Conservation (phyloP, 2,888 invertebrate species). For the Sisyra terminalis region DNA sequence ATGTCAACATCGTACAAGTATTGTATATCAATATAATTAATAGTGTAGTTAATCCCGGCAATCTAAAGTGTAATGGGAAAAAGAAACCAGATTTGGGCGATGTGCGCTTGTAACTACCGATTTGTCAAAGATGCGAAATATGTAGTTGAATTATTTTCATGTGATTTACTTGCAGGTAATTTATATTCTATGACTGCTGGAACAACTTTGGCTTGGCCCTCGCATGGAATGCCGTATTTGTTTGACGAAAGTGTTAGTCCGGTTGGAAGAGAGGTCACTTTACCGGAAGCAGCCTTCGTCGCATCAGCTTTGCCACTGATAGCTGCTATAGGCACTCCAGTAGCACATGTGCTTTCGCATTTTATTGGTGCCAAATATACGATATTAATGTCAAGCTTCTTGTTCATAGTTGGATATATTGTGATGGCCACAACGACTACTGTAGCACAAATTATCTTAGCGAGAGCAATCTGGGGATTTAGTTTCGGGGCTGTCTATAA, state of each 20-base stretch:
- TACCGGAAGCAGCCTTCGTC: slow-evolving; percentile 52
- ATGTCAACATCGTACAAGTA: too few relatives aligned
- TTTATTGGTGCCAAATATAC: slow-evolving; percentile 49
- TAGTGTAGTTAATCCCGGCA: too few relatives aligned
- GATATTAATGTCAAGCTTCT: slow-evolving; percentile 39
- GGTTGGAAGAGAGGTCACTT: slow-evolving; percentile 27
- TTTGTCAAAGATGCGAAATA: too few relatives aligned
- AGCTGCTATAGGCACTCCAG: slow-evolving; percentile 47
- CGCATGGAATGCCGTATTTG: slow-evolving; percentile 15
- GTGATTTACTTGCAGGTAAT: slow-evolving; percentile 26
- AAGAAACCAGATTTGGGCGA: too few relatives aligned
- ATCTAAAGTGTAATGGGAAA: too few relatives aligned
- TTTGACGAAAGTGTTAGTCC: slow-evolving; percentile 21
- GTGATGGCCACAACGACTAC: slow-evolving; percentile 34
- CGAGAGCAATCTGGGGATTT: slow-evolving; percentile 36
- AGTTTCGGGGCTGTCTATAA: slow-evolving; percentile 50
- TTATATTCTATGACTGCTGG: slow-evolving; percentile 29
- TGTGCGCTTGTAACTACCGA: too few relatives aligned
- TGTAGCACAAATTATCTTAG: slow-evolving; percentile 20
- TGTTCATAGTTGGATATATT: slow-evolving; percentile 49
- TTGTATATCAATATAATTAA: too few relatives aligned
- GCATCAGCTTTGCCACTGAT: slow-evolving; percentile 54
- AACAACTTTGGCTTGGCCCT: slow-evolving; percentile 31
- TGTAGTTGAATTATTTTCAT: too few relatives aligned
- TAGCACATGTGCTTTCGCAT: slow-evolving; percentile 49